A percentile compares a stretch with the other conserved stretches of the same genome.
These are phyloP conservation scores for Plusia festucae DNA, from an alignment of 2,888 invertebrate genomes.

Conservation along the genomic window DNA sequence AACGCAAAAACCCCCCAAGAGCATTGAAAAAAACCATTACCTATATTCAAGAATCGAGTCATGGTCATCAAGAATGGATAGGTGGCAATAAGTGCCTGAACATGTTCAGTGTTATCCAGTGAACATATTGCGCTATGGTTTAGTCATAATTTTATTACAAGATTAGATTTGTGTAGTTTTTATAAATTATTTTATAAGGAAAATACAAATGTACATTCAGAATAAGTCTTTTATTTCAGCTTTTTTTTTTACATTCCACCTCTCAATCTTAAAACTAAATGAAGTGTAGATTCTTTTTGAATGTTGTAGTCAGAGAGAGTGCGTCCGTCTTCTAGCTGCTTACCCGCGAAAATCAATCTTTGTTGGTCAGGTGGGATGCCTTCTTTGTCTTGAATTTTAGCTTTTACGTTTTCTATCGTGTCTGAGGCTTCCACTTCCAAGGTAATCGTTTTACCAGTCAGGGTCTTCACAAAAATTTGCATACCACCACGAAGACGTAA, in stretches of 20 bases:
- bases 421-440: neutral
- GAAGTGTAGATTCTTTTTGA: constrained; percentile 75
- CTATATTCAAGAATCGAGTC: too few species aligned
- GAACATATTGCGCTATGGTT: too few species aligned
- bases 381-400: constrained; percentile 6
- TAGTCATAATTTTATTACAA: too few species aligned
- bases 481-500: constrained; percentile 5
- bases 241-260: constrained; percentile 48
- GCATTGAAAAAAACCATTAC: too few species aligned
- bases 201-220: constrained; percentile 26
- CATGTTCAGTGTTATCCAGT: too few species aligned
- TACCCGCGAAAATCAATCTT: constrained; percentile 62
- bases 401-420: neutral
- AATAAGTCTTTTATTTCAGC: constrained; percentile 40
- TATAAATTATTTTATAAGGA: neutral
- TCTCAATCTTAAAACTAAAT: constrained; percentile 72
- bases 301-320: constrained; percentile 61
- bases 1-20: too few species aligned
- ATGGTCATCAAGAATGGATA: too few species aligned
- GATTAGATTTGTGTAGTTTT: too few species aligned
- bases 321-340: constrained; percentile 53
- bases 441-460: neutral
- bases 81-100: too few species aligned
- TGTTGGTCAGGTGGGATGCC: constrained; percentile 64
- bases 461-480: neutral